A percentile compares a stretch with the other conserved stretches of the same genome.
phyloP scores from a whole-genome alignment of 2,113 vertebrate genomes.

The Triplophysa dalaica region DNA sequence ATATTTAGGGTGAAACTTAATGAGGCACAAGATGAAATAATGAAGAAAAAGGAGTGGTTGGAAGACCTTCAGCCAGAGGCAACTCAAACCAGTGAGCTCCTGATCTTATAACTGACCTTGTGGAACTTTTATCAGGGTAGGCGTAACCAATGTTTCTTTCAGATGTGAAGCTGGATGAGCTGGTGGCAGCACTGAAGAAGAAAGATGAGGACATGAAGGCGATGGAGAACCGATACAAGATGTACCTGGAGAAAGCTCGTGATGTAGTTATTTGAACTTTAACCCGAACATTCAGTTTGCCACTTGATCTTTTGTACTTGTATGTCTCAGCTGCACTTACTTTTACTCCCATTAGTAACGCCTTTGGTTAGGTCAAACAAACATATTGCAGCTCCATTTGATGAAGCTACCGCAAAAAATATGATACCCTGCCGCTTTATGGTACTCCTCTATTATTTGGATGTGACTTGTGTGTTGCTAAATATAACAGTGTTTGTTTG shows the following conservation, averaged over 20 bases:
- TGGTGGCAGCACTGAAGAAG: slow-evolving; percentile 91
- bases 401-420: too few species aligned
- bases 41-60: slow-evolving; percentile 95
- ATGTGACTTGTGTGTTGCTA: too few species aligned
- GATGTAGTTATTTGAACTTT: slow-evolving; percentile 78
- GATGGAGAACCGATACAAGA: slow-evolving; percentile 98
- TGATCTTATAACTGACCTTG: background rate
- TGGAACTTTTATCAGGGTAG: background rate
- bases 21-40: slow-evolving; percentile 92
- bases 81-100: slow-evolving; percentile 79
- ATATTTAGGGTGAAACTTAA: slow-evolving; percentile 87
- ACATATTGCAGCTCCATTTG: too few species aligned
- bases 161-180: slow-evolving; percentile 88
- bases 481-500: background rate
- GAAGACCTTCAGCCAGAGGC: slow-evolving; percentile 91
- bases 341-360: too few species aligned
- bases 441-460: too few species aligned
- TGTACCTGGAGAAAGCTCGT: slow-evolving; percentile 97
- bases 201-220: slow-evolving; percentile 98
- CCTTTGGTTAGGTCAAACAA: too few species aligned
- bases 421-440: too few species aligned
- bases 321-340: too few species aligned
- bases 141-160: slow-evolving; percentile 17
- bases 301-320: background rate
- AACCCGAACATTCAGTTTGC: background rate